Conservation (phyloP, 2,888 invertebrate genomes). For the Halictus quadricinctus region DNA sequence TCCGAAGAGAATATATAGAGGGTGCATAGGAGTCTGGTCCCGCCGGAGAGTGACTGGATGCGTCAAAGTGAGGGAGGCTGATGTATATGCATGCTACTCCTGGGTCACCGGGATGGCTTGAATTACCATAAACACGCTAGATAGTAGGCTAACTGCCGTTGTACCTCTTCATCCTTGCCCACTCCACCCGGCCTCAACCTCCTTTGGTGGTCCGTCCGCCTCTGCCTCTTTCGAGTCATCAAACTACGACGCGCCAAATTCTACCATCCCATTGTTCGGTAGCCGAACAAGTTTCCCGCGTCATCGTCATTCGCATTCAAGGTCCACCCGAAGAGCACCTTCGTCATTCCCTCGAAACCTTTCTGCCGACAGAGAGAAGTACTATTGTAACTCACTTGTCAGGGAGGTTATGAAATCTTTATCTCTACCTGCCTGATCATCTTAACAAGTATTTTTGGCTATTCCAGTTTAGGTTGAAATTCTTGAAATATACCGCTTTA, state of each 20-base stretch:
- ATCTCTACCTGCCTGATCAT: too few species aligned
- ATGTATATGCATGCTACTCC: constrained; percentile 77
- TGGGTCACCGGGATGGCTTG: constrained; percentile 73
- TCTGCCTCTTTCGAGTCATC: not conserved
- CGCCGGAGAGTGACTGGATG: constrained; percentile 59
- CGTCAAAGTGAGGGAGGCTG: constrained; percentile 76
- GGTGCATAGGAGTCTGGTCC: constrained; percentile 58
- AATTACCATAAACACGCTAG: constrained; percentile 78
- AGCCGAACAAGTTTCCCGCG: constrained; percentile 16
- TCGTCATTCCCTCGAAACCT: not conserved
- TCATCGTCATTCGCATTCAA: not conserved
- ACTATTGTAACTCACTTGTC: not conserved
- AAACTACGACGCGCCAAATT: constrained; percentile 29
- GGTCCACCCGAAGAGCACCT: not conserved
- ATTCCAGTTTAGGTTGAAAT: not conserved
- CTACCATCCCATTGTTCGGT: constrained; percentile 26
- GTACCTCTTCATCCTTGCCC: constrained; percentile 57
- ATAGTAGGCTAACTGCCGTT: constrained; percentile 76
- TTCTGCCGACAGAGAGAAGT: not conserved
- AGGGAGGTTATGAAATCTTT: not conserved
- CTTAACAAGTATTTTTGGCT: not conserved
- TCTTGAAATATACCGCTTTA: not conserved
- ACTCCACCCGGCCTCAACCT: constrained; percentile 21
- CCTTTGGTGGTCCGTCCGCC: constrained; percentile 17
- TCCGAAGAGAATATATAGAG: constrained; percentile 59